Base-by-base conservation (phyloP, 2,888 invertebrate species). In the Cantharis flavilabris region DNA sequence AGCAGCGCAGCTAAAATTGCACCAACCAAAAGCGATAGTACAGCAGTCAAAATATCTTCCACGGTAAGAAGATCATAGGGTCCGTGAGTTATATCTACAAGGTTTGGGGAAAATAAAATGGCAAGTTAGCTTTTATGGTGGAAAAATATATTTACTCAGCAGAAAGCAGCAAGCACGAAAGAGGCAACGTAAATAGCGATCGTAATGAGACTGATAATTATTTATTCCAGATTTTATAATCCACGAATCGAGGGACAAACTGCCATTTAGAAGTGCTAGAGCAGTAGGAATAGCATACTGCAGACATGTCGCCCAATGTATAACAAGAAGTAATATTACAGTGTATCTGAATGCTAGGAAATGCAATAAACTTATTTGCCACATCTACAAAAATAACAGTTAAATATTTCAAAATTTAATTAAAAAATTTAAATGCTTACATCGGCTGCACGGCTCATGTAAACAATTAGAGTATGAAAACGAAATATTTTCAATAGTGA, bases 241-340 rank as follows among this genome's bases (percentile, higher is more conserved):
- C 78, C 78, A 78, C 10, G 78, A 78, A 11, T 62, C 23, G 0
- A 16, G 13, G 1, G 62, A 3, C 16, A 30, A 63, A 0, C 69
- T n/a, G 3, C 69, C 75, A 16, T 20, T n/a, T 16, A 72, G 3
- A 3, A 26, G 5, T 9, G 3, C 33, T 5, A 62, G 1, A 0
- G 65, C 64, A 9, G 2, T 49, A 10, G 78, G 78, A 23, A 75
- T 33, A 3, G 16, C 18, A n/a, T 75, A 75, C 18, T 78, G 75
- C 18, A 78, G 23, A 23, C 70, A 72, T 18, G 75, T 65, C n/a
- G 73, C 75, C 78, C 78, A 78, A 62, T 78, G 78, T 49, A 72
- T 49, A 26, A 75, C 26, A 11, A 77, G 28, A 2, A 72, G n/a
- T 14, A 75, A n/a, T 10, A 72, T 20, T 0, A 69, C 18, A 9